Conservation (phyloP, 2,113 vertebrate species). For the Cercocebus atys region DNA sequence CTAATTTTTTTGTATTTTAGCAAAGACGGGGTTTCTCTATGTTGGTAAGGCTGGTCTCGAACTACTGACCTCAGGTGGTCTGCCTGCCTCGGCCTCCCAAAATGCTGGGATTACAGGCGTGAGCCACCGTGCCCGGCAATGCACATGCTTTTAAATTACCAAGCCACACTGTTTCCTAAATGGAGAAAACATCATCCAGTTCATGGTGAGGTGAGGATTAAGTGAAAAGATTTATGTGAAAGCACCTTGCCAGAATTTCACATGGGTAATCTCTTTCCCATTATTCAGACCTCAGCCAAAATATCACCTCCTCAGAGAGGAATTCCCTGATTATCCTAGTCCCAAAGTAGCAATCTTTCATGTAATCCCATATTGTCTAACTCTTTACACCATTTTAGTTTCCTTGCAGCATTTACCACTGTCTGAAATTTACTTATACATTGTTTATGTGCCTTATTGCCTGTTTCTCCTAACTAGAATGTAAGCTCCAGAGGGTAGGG, state of each 20-base stretch:
- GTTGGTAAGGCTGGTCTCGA: neutral
- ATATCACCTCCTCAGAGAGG: neutral
- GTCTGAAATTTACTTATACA: neutral
- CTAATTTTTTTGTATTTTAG: no score
- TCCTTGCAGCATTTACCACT: neutral
- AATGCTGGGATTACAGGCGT: neutral
- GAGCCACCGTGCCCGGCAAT: neutral
- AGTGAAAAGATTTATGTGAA: neutral
- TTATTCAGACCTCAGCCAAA: neutral
- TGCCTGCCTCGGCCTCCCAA: neutral
- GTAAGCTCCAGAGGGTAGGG: neutral
- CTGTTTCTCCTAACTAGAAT: neutral
- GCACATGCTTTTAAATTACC: neutral
- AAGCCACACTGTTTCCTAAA: neutral
- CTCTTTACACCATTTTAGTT: neutral
- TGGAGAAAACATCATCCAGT: neutral
- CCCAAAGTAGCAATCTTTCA: neutral
- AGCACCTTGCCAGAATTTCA: neutral
- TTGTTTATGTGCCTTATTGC: slow-evolving; percentile 13
- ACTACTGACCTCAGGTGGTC: neutral
- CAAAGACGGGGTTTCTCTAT: neutral
- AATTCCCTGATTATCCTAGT: neutral
- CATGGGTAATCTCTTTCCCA: neutral
- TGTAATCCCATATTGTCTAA: neutral
- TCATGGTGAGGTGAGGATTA: neutral